Evolutionary conservation across 2,113 vertebrate genomes (phyloP), one percentile per base, ranked within the genome.

Genomic region (Psittacula cyanocephala): DNA sequence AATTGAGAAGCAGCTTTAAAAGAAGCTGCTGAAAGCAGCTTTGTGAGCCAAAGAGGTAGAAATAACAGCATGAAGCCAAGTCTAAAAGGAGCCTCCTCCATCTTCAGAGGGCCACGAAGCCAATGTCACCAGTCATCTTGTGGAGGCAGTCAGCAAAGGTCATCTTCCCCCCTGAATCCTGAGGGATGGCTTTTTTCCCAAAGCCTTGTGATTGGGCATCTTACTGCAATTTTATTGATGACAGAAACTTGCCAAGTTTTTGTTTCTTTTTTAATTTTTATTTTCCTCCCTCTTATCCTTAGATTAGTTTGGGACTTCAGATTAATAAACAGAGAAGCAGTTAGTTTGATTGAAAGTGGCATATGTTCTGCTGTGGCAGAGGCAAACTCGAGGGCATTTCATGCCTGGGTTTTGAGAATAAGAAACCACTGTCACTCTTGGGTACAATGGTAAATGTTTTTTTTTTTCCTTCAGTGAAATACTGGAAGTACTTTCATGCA

Each of bases 281-380:
- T 68, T 84, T 69, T n/a, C 59, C 17, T 60, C 22, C 29, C n/a
- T 39, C 62, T 44, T 44, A 63, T 83, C 52, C 37, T 50, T 63
- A 10, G 55, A 67, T 81, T 52, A 53, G 35, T 82, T 88, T 89
- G 68, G 87, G 75, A 92, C 41, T 79, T 95, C 49, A 60, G 77
- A 83, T 83, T 81, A 95, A 83, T 76, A 88, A 93, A 81, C 39
- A 79, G 74, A 81, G 81, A 74, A 89, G 91, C 89, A 89, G 68
- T 81, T 89, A 86, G 77, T 86, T 86, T 91, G 91, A 92, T 95
- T 94, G 91, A 83, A 92, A 93, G 78, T 89, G 78, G 71, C 71
- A 57, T 55, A 41, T 57, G 64, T 89, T 95, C 60, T 94, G 68
- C 64, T 86, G 81, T 59, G 91, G 80, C 9, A 7, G 49, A 78